Evolutionary conservation across 2,797 vertebrate genomes (phyloP).

Genomic region (Sphenodon punctatus): DNA sequence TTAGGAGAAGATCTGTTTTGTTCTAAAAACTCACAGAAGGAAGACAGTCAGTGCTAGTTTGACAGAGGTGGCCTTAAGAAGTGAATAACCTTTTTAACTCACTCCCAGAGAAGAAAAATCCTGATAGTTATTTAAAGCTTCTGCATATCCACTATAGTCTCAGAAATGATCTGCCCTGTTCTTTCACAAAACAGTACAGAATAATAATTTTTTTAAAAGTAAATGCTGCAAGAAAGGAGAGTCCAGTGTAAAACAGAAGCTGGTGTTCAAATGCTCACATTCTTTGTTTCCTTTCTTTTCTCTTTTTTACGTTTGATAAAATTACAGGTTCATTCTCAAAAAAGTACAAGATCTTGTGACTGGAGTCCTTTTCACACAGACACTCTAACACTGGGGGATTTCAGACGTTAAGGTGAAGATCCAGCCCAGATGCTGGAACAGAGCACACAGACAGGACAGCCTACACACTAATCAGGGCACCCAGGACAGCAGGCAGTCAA

Average conservation of each 20-base stretch:
- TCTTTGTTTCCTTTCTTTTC: too few species aligned
- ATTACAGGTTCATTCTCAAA: background rate
- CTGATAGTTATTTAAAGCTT: conserved; percentile 12
- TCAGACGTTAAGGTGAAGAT: too few species aligned
- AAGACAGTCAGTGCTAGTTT: conserved; percentile 34
- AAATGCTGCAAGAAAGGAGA: background rate
- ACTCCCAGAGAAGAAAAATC: conserved; percentile 31
- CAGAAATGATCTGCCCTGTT: background rate
- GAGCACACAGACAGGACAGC: too few species aligned
- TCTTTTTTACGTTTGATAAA: background rate
- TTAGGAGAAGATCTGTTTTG: conserved; percentile 50
- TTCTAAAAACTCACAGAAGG: conserved; percentile 48
- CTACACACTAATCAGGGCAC: too few species aligned
- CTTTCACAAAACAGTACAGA: background rate
- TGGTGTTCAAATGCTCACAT: background rate
- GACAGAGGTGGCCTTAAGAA: conserved; percentile 38
- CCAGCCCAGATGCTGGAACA: too few species aligned
- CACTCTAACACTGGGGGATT: too few species aligned
- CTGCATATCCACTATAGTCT: background rate
- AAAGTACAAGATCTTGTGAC: background rate
- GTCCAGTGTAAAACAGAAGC: background rate
- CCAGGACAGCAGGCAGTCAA: too few species aligned
- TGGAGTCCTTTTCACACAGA: too few species aligned
- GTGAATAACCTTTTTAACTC: conserved; percentile 58
- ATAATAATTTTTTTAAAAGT: background rate